Percentiles rank a stretch among this genome's conserved stretches.
Conservation (phyloP, 2,888 invertebrate genomes). For the Chromoteleia sp. region DNA sequence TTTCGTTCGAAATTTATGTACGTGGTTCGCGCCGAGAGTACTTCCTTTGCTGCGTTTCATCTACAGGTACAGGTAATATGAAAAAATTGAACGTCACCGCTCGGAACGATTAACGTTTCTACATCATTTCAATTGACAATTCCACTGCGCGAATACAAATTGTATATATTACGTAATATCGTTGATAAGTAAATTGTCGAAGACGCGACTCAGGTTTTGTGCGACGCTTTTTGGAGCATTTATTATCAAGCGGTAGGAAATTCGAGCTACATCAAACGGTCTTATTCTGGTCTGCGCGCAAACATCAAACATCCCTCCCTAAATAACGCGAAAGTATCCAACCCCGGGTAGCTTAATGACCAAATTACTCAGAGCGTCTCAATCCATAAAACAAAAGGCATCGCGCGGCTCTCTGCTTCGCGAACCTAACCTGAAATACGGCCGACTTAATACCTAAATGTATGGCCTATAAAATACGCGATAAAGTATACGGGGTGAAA, state of each 20-base stretch:
- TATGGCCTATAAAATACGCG: slow-evolving; percentile 65
- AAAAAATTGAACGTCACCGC: no score
- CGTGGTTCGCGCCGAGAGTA: no score
- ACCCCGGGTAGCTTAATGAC: slow-evolving; percentile 36
- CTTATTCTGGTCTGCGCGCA: slow-evolving; percentile 35
- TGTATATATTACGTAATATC: no score
- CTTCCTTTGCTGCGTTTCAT: no score
- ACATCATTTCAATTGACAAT: no score
- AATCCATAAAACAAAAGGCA: slow-evolving; percentile 60
- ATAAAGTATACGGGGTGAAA: slow-evolving; percentile 54
- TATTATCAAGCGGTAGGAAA: no score
- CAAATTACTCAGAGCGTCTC: slow-evolving; percentile 52
- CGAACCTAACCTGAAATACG: slow-evolving; percentile 57
- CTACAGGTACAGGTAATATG: no score
- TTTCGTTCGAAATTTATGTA: no score
- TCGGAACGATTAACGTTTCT: no score
- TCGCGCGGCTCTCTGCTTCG: slow-evolving; percentile 1
- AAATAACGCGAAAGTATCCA: slow-evolving; percentile 36
- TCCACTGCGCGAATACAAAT: no score
- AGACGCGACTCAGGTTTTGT: no score
- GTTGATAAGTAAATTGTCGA: no score
- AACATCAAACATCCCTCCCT: slow-evolving; percentile 46
- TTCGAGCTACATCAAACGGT: slow-evolving; percentile 31
- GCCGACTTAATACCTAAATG: slow-evolving; percentile 56
- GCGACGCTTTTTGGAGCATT: not conserved